A percentile compares a stretch with the other conserved stretches of the same genome.
These are phyloP conservation scores for Catharus minimus DNA, from an alignment of 2,113 vertebrate genomes.

Conservation along the genomic window DNA sequence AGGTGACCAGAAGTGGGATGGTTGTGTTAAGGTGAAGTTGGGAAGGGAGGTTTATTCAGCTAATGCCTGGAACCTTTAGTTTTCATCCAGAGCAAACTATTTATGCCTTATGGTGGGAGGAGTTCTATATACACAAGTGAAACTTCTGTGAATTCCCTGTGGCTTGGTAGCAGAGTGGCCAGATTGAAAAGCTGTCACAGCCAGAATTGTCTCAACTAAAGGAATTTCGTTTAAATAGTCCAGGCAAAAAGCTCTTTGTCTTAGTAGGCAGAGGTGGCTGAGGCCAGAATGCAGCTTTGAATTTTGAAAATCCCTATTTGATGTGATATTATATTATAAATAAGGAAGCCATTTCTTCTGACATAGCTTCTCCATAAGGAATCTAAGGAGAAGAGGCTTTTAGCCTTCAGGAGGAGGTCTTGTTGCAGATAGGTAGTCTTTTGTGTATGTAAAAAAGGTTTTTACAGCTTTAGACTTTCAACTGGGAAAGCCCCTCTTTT, in stretches of 20 bases:
- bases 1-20: background rate
- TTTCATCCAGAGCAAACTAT: background rate
- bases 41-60: background rate
- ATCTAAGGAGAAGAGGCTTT: background rate
- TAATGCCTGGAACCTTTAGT: background rate
- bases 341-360: background rate
- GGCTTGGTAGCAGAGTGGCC: background rate
- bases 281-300: background rate
- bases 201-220: background rate
- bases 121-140: background rate
- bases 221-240: background rate
- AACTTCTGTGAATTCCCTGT: background rate
- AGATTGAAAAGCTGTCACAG: background rate
- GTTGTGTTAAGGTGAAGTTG: background rate
- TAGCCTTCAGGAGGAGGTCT: background rate
- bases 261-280: background rate
- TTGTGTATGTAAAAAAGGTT: background rate
- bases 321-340: background rate
- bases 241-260: background rate
- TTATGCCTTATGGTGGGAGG: background rate
- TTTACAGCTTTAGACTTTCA: background rate
- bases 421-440: background rate
- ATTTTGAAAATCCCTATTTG: background rate
- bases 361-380: background rate
- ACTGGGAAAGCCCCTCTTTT: background rate